Conservation (phyloP, 2,888 invertebrate species). For the Osmoderma eremita region DNA sequence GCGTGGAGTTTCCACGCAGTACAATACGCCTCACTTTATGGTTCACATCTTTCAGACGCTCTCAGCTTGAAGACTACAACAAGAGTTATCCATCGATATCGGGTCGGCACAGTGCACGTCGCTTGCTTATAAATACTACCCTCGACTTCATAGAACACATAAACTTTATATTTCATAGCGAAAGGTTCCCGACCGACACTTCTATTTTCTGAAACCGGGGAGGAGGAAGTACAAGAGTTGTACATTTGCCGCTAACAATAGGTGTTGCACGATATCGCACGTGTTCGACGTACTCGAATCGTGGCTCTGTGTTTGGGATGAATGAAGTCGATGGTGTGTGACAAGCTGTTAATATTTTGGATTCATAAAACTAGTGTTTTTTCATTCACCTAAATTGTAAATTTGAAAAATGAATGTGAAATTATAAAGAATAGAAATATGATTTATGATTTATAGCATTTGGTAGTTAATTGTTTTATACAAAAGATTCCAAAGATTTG, state of each 20-base stretch:
- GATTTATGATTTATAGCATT: no score
- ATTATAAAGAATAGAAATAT: no score
- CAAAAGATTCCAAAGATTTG: no score
- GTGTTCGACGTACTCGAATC: slow-evolving; percentile 16
- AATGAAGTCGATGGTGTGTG: neutral
- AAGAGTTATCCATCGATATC: slow-evolving; percentile 29
- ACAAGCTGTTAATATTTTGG: neutral
- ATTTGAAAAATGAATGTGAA: no score
- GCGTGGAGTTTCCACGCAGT: neutral
- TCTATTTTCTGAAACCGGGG: slow-evolving; percentile 27
- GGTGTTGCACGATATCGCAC: slow-evolving; percentile 7
- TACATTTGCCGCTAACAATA: slow-evolving; percentile 34
- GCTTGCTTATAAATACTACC: slow-evolving; percentile 18
- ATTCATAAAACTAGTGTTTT: no score
- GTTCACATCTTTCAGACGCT: slow-evolving; percentile 1
- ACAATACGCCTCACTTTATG: neutral
- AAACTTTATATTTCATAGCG: slow-evolving; percentile 30
- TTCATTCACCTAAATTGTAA: no score
- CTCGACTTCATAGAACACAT: slow-evolving; percentile 4
- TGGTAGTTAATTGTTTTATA: no score
- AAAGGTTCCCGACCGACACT: slow-evolving; percentile 1
- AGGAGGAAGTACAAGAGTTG: slow-evolving; percentile 24
- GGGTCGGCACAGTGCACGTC: slow-evolving; percentile 13
- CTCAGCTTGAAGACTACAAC: neutral
- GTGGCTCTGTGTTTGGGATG: neutral